A percentile compares a stretch with the other conserved stretches of the same genome.
These are phyloP conservation scores for Aphelenchoides besseyi DNA, from an alignment of 1,140 invertebrate species.

Conservation along the genomic window DNA sequence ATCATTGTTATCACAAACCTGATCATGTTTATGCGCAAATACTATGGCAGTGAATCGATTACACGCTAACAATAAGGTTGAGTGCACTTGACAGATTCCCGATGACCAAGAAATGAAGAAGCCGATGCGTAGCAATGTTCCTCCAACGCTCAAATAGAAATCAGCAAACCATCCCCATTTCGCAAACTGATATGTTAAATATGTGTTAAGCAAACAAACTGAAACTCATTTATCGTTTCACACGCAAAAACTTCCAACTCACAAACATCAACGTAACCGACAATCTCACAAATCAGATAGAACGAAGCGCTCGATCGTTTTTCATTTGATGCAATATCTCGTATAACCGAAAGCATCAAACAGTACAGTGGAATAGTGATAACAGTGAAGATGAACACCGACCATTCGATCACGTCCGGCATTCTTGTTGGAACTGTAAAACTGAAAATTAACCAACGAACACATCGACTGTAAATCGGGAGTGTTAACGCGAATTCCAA, in stretches of 20 bases:
- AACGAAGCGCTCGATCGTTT: neutral
- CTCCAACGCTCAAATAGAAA: neutral
- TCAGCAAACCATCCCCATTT: neutral
- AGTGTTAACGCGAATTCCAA: no score
- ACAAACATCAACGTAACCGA: neutral
- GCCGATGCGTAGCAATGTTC: neutral
- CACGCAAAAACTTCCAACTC: neutral
- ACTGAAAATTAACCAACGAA: no score
- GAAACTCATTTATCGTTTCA: neutral
- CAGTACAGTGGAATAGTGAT: constrained; percentile 6
- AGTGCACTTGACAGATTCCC: neutral
- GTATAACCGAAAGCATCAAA: neutral
- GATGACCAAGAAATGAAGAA: constrained; percentile 2
- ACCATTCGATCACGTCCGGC: neutral
- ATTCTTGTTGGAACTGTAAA: no score
- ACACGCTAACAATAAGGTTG: neutral
- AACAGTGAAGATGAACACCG: neutral
- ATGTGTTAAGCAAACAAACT: neutral
- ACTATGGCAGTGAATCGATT: constrained; percentile 9
- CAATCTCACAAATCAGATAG: neutral
- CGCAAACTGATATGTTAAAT: neutral
- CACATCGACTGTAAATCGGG: no score
- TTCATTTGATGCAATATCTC: neutral
- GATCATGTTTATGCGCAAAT: neutral
- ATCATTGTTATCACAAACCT: neutral